A percentile compares a stretch with the other conserved stretches of the same genome.
phyloP scores from a whole-genome alignment of 2,113 vertebrate genomes.

The Numenius arquata region DNA sequence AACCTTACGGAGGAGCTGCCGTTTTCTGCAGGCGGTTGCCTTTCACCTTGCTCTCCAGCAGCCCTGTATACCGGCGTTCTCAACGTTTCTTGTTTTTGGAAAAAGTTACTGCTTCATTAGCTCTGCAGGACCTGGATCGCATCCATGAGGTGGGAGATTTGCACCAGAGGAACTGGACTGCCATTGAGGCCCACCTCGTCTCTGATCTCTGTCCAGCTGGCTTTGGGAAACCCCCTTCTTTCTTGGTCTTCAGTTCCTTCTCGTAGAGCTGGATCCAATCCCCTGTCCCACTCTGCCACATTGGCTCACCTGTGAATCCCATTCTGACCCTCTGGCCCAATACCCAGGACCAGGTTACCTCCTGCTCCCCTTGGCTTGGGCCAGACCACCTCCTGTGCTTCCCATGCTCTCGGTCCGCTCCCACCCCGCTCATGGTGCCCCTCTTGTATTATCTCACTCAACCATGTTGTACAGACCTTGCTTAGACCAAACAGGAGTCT shows the following conservation, averaged over 20 bases:
- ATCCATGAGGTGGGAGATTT: background rate
- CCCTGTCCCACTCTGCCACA: accelerated
- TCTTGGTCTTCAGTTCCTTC: background rate
- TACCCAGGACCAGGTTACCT: background rate
- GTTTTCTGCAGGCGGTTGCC: background rate
- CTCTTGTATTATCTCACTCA: background rate
- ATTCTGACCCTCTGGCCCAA: background rate
- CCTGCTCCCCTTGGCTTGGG: background rate
- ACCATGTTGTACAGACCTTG: background rate
- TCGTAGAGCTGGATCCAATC: background rate
- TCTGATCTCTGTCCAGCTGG: constrained; percentile 5
- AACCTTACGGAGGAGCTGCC: background rate
- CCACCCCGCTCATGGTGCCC: background rate
- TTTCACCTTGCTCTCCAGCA: background rate
- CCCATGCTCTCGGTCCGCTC: background rate
- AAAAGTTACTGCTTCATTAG: background rate
- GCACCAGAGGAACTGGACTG: background rate
- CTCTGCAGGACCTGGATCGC: background rate
- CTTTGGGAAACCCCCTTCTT: background rate
- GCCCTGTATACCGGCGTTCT: accelerated
- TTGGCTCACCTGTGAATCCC: background rate
- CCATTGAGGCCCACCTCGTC: background rate
- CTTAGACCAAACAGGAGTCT: background rate
- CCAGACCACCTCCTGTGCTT: background rate
- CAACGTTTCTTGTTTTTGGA: background rate